Conservation (phyloP, 2,888 invertebrate genomes). For the Eulithis prunata region DNA sequence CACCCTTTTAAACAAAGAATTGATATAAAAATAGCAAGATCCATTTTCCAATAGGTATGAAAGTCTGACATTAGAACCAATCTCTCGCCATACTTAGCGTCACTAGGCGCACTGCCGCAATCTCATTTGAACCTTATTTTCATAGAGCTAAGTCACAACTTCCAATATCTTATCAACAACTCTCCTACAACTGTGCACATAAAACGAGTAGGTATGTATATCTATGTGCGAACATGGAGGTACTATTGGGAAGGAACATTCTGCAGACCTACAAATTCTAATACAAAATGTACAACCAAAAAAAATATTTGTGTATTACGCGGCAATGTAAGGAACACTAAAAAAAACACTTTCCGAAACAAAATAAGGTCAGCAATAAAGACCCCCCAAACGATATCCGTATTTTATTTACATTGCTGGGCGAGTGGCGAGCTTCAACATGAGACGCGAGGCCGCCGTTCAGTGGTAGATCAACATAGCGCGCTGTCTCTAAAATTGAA, state of each 20-base stretch:
- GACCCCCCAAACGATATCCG: slow-evolving; percentile 65
- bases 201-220: slow-evolving; percentile 43
- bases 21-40: slow-evolving; percentile 35
- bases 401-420: slow-evolving; percentile 82
- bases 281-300: slow-evolving; percentile 2
- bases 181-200: slow-evolving; percentile 69
- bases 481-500: slow-evolving; percentile 72
- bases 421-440: slow-evolving; percentile 66
- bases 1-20: neutral
- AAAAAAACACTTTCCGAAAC: slow-evolving; percentile 52
- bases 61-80: slow-evolving; percentile 45
- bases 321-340: slow-evolving; percentile 1
- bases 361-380: slow-evolving; percentile 73
- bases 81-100: slow-evolving; percentile 56
- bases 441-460: slow-evolving; percentile 67
- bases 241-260: slow-evolving; percentile 37
- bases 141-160: slow-evolving; percentile 52
- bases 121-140: slow-evolving; percentile 59
- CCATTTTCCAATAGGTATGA: slow-evolving; percentile 53
- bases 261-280: slow-evolving; percentile 17
- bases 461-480: slow-evolving; percentile 74
- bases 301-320: neutral
- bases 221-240: slow-evolving; percentile 55
- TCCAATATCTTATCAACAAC: slow-evolving; percentile 54
- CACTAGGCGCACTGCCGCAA: slow-evolving; percentile 46